Conservation (phyloP, 2,888 invertebrate genomes). For the Listrodromus nycthemerus region DNA sequence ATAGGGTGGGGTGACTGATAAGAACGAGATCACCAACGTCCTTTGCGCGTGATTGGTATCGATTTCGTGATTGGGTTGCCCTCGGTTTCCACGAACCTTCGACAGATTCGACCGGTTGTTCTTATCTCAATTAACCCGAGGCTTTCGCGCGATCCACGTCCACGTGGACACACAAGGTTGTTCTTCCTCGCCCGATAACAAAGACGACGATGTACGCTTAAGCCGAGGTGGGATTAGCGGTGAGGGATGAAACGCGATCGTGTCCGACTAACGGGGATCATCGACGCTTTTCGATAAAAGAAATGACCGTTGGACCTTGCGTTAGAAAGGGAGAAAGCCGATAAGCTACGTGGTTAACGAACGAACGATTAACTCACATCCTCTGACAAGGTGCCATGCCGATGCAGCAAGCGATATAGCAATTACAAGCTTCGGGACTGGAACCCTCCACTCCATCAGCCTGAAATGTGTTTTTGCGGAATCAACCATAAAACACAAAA, state of each 20-base stretch:
- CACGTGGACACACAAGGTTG: slow-evolving; percentile 15
- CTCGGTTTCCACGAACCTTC: slow-evolving; percentile 17
- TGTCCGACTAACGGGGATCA: slow-evolving; percentile 77
- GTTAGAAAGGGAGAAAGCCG: slow-evolving; percentile 41
- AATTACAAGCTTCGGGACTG: not conserved
- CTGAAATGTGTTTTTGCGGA: not conserved
- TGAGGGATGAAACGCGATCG: slow-evolving; percentile 81
- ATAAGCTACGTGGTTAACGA: slow-evolving; percentile 57
- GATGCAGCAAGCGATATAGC: not conserved
- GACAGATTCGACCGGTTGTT: slow-evolving; percentile 32
- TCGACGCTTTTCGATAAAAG: slow-evolving; percentile 77
- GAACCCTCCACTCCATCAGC: not conserved
- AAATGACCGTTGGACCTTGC: slow-evolving; percentile 39
- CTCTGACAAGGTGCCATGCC: not conserved
- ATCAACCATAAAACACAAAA: not conserved
- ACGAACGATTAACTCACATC: slow-evolving; percentile 30
- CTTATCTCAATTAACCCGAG: slow-evolving; percentile 65
- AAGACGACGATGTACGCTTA: slow-evolving; percentile 40
- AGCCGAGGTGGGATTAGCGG: slow-evolving; percentile 78
- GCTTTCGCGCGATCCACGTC: slow-evolving; percentile 8
- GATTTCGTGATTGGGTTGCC: not conserved
- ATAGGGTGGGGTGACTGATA: not conserved
- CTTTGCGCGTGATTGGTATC: not conserved
- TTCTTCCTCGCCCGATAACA: slow-evolving; percentile 36
- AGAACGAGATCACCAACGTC: not conserved